These are phyloP conservation scores for Argyresthia albistria DNA, from an alignment of 2,888 invertebrate genomes.

Conservation along the genomic window DNA sequence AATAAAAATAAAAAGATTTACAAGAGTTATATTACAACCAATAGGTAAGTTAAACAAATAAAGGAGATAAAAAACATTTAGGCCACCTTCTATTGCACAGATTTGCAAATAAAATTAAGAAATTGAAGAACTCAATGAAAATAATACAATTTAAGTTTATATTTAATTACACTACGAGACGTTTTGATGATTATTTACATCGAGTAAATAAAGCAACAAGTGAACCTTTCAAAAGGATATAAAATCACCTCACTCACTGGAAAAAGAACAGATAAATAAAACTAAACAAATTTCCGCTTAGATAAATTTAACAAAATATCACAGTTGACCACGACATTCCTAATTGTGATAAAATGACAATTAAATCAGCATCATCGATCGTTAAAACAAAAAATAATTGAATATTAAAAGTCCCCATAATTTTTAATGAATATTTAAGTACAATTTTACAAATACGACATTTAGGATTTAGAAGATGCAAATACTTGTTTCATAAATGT, in stretches of 20 bases:
- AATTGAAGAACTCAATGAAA: constrained; percentile 21
- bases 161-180: constrained; percentile 15
- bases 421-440: constrained; percentile 52
- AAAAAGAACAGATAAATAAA: constrained; percentile 35
- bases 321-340: constrained; percentile 69
- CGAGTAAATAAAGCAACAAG: constrained; percentile 68
- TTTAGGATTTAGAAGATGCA: constrained; percentile 37
- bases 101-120: constrained; percentile 18
- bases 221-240: constrained; percentile 35
- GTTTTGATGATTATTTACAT: constrained; percentile 55
- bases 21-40: constrained; percentile 42
- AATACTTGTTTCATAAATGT: constrained; percentile 11
- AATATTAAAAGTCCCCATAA: background rate
- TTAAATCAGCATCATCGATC: background rate
- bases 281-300: constrained; percentile 48
- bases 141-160: constrained; percentile 34
- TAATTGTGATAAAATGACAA: constrained; percentile 40
- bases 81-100: constrained; percentile 65
- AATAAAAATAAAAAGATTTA: constrained; percentile 27
- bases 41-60: constrained; percentile 32
- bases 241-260: constrained; percentile 28
- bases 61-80: constrained; percentile 27
- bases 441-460: constrained; percentile 56
- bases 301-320: constrained; percentile 71
- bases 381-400: background rate